Evolutionary conservation across 2,888 invertebrate genomes (phyloP), one percentile per base, ranked within the genome.

Genomic region (Eubasilissa splendida): DNA sequence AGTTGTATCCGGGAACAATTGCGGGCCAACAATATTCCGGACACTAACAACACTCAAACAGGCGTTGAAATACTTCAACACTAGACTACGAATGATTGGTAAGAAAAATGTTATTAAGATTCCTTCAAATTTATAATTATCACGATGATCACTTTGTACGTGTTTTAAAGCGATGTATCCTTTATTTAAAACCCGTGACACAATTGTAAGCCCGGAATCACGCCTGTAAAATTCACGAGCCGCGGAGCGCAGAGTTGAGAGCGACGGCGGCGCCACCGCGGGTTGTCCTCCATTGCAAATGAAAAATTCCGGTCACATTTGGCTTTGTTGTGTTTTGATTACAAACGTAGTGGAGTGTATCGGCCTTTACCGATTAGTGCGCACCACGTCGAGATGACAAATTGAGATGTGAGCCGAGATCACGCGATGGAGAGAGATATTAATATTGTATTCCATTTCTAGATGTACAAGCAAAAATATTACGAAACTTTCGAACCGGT

Each of bases 251-350:
- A n/a, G 58, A 11, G 58, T 10, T 3, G 11, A 58, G 9, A 42
- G 42, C 42, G 42, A 4, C 58, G 12, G 42, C 42, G 42, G 58
- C 58, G 12, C 4, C 9, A 11, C 53, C 56, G 74, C 74, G 22
- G 54, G 2, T 63, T 42, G 14, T n/a, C 70, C 22, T 12, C 56
- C 59, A 54, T 11, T 12, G 63, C 76, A 78, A 78, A 82, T 82
- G 82, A 82, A 82, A 82, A 82, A 82, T 80, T 82, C 82, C 78
- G 82, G 82, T 82, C 82, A 80, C 82, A 82, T 80, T 80, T 82
- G 82, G 82, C 80, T 82, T 82, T 82, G 82, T 82, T 80, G 80
- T 63, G 80, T 68, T 80, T 80, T 82, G 80, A 82, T 82, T 82
- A 82, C 80, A 74, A 77, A 79, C 70, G 75, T 76, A 73, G 65